A percentile compares a stretch with the other conserved stretches of the same genome.
phyloP scores from a whole-genome alignment of 1,140 invertebrate genomes.

The Drosophila miranda region DNA sequence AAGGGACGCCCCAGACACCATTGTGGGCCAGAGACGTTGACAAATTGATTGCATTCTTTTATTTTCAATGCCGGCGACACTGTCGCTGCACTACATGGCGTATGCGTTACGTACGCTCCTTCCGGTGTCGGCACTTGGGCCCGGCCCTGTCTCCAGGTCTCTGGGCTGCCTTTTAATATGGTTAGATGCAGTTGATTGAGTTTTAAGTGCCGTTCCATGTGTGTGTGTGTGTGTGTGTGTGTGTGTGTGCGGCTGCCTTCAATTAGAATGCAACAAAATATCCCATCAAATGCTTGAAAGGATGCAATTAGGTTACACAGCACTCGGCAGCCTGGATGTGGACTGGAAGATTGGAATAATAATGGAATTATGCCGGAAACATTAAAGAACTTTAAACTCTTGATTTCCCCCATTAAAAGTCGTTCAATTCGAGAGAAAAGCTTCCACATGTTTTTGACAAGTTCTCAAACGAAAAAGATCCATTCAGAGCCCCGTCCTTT shows the following conservation, averaged over 20 bases:
- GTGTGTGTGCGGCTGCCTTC: constrained; percentile 7
- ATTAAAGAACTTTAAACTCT: background rate
- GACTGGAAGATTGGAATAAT: background rate
- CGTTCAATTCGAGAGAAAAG: background rate
- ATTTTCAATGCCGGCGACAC: constrained; percentile 55
- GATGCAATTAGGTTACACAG: constrained; percentile 23
- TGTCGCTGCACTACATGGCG: constrained; percentile 63
- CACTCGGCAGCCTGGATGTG: background rate
- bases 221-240: background rate
- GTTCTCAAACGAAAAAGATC: constrained; percentile 2
- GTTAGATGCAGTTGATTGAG: constrained; percentile 78
- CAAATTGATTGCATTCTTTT: constrained; percentile 80
- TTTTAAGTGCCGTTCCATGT: constrained; percentile 70
- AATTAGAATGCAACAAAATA: constrained; percentile 64
- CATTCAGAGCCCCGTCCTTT: constrained; percentile 26
- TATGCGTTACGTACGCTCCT: constrained; percentile 51
- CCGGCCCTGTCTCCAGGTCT: constrained; percentile 3
- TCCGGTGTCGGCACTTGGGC: background rate
- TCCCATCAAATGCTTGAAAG: constrained; percentile 10
- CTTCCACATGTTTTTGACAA: constrained; percentile 50
- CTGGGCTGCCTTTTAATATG: constrained; percentile 60
- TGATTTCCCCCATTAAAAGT: background rate
- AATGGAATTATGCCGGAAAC: constrained; percentile 8
- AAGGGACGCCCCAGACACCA: constrained; percentile 17
- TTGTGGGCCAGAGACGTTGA: constrained; percentile 59